phyloP scores from a whole-genome alignment of 1,140 invertebrate genomes.

The Dendroctonus valens region DNA sequence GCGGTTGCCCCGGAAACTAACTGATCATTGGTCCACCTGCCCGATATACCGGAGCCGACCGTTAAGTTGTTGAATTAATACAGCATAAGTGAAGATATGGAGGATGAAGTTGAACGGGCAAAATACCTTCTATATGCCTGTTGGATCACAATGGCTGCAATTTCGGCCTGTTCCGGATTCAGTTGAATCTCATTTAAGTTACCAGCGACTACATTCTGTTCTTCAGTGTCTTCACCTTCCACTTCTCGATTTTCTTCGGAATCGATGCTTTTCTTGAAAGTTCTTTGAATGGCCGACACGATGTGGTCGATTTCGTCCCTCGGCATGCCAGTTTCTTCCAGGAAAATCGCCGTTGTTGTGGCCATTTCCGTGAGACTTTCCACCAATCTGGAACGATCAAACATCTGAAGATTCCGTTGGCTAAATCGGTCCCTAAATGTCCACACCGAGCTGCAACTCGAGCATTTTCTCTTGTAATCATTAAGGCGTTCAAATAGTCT shows the following conservation, averaged over 20 bases:
- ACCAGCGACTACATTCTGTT: conserved; percentile 32
- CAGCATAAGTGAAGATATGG: too few relatives aligned
- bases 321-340: conserved; percentile 50
- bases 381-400: conserved; percentile 45
- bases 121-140: conserved; percentile 34
- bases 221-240: conserved; percentile 33
- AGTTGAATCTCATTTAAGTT: conserved; percentile 34
- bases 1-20: too few relatives aligned
- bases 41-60: too few relatives aligned
- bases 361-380: conserved; percentile 51
- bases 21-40: too few relatives aligned
- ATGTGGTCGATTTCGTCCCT: conserved; percentile 50
- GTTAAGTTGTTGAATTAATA: too few relatives aligned
- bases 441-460: conserved; percentile 40
- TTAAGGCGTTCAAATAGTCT: conserved; percentile 65
- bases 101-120: too few relatives aligned
- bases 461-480: conserved; percentile 65
- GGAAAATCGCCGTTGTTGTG: conserved; percentile 49
- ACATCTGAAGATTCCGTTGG: too few relatives aligned
- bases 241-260: conserved; percentile 2
- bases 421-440: neutral
- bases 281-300: conserved; percentile 51
- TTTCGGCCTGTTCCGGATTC: conserved; percentile 48
- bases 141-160: conserved; percentile 45
- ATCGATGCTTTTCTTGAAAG: conserved; percentile 47